Conservation (phyloP, 1,140 invertebrate genomes). For the Chrysopa pallens region DNA sequence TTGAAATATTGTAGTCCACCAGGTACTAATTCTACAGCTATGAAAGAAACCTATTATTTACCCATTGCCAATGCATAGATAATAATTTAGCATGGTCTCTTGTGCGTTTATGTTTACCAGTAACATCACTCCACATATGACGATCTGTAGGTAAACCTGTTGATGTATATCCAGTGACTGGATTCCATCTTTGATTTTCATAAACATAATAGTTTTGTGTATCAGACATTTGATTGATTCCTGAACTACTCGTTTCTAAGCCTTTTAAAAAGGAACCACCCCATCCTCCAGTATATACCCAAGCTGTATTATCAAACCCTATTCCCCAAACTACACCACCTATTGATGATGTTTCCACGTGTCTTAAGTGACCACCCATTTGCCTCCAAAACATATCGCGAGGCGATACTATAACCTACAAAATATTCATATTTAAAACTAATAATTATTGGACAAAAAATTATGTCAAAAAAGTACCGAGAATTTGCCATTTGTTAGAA, state of each 20-base stretch:
- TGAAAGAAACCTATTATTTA: conserved; percentile 17
- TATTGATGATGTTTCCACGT: conserved; percentile 48
- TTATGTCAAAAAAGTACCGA: too few species aligned
- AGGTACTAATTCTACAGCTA: not conserved
- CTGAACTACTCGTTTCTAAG: conserved; percentile 43
- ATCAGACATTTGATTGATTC: conserved; percentile 62
- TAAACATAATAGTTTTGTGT: conserved; percentile 73
- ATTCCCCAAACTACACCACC: conserved; percentile 75
- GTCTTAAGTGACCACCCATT: conserved; percentile 65
- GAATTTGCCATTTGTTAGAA: too few species aligned
- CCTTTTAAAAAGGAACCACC: conserved; percentile 61
- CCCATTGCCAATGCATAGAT: conserved; percentile 79
- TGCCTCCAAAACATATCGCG: conserved; percentile 63
- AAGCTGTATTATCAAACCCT: conserved; percentile 64
- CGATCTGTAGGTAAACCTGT: conserved; percentile 73
- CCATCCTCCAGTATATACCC: conserved; percentile 75
- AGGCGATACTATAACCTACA: conserved; percentile 45
- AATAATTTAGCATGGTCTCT: conserved; percentile 70
- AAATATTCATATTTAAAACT: conserved; percentile 6
- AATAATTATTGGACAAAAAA: too few species aligned
- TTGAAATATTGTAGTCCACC: too few species aligned
- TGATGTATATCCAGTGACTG: conserved; percentile 67
- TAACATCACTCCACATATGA: conserved; percentile 77
- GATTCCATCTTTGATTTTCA: conserved; percentile 91
- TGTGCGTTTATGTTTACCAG: conserved; percentile 60